These are phyloP conservation scores for Pemphredon lugubris DNA, from an alignment of 2,888 invertebrate species.

Conservation along the genomic window DNA sequence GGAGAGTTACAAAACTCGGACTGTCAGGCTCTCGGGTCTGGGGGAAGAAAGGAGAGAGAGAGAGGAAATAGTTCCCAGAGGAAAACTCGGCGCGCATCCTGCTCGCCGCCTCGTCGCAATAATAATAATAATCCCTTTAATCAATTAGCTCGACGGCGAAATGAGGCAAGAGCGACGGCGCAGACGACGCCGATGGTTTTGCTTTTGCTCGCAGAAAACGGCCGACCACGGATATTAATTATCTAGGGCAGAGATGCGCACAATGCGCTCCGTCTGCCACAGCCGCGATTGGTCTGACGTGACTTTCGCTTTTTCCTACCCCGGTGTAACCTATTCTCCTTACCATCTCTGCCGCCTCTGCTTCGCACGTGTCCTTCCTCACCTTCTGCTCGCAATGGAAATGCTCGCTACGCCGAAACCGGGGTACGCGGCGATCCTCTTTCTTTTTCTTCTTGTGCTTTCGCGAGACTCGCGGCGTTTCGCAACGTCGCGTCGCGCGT, in stretches of 20 bases:
- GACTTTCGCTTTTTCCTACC: conserved; percentile 73
- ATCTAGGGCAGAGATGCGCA: conserved; percentile 74
- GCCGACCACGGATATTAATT: conserved; percentile 74
- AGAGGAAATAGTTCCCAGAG: too few species aligned
- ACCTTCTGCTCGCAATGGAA: conserved; percentile 25
- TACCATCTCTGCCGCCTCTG: conserved; percentile 19
- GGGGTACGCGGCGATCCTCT: conserved; percentile 13
- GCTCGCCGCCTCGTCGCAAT: conserved; percentile 31
- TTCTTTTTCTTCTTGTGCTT: conserved; percentile 1
- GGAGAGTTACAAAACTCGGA: conserved; percentile 33
- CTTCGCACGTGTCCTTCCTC: conserved; percentile 16
- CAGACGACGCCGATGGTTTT: conserved; percentile 37
- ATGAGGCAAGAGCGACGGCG: conserved; percentile 52
- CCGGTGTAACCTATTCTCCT: conserved; percentile 45
- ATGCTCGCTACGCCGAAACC: conserved; percentile 34
- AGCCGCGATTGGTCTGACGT: conserved; percentile 50
- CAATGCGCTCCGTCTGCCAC: conserved; percentile 62
- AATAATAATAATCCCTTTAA: conserved; percentile 69
- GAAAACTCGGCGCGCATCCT: too few species aligned
- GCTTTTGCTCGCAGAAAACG: conserved; percentile 43
- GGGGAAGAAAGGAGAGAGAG: too few species aligned
- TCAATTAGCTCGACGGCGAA: conserved; percentile 69
- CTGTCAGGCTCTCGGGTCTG: conserved; percentile 10
- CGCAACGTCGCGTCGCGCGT: too few species aligned
- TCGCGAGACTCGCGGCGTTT: too few species aligned